Evolutionary conservation across 2,888 invertebrate species (phyloP).

Genomic region (Rhingia rostrata): DNA sequence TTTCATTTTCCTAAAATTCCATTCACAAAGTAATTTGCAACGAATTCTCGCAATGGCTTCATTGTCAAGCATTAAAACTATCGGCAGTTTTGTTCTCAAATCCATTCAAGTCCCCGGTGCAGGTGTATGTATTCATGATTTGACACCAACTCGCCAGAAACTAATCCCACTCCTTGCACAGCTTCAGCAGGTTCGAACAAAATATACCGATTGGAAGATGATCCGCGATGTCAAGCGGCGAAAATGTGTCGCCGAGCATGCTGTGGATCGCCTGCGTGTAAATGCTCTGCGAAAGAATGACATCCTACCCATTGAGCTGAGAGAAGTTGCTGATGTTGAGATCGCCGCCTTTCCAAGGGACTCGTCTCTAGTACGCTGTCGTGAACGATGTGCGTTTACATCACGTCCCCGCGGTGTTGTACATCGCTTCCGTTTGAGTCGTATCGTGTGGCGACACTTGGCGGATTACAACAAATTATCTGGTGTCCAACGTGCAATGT

Average conservation of each 20-base stretch:
- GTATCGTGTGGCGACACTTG: conserved; percentile 94
- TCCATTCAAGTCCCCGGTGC: conserved; percentile 79
- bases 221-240: conserved; percentile 93
- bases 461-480: conserved; percentile 97
- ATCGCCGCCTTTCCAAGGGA: conserved; percentile 91
- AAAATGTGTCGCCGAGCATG: conserved; percentile 88
- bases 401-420: conserved; percentile 93
- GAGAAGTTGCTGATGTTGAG: conserved; percentile 90
- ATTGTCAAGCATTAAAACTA: conserved; percentile 71
- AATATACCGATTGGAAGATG: conserved; percentile 94
- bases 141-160: not conserved
- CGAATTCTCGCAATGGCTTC: conserved; percentile 77
- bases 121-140: conserved; percentile 76
- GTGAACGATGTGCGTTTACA: conserved; percentile 93
- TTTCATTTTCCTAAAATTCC: conserved; percentile 5
- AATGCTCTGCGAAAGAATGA: conserved; percentile 93
- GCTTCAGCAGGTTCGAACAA: conserved; percentile 89
- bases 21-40: not conserved
- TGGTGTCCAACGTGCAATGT: conserved; percentile 97
- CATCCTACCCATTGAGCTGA: conserved; percentile 91
- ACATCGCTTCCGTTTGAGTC: conserved; percentile 92
- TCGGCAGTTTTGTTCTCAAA: conserved; percentile 77
- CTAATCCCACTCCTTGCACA: conserved; percentile 78
- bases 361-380: conserved; percentile 86
- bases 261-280: conserved; percentile 90